Evolutionary conservation across 1,140 invertebrate genomes (phyloP), one percentile per base, ranked within the genome.

Genomic region (Orius laevigatus): DNA sequence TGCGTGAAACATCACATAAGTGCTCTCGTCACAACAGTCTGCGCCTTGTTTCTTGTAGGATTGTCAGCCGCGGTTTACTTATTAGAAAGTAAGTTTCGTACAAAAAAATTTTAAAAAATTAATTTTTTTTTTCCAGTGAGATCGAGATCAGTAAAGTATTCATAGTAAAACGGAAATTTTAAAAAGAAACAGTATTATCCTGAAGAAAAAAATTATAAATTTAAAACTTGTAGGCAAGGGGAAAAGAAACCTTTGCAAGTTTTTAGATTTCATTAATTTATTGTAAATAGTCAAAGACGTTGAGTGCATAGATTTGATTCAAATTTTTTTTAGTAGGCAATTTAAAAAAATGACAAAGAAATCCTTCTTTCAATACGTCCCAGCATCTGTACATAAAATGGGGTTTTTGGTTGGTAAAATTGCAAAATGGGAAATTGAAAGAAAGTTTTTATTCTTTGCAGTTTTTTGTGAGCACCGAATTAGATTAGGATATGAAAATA

Each of bases 1-100:
- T 84, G 81, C 63, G 56, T 54, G 34, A 53, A 50, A 42, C 77
- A 84, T 57, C 79, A 83, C 60, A 73, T 85, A 45, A 82, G 80
- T 18, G 76, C 84, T 14, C 70, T 86, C 19, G 79, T 85, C 42
- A 70, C 81, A 56, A 78, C 79, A 34, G 84, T 84, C 75, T 82
- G 78, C 48, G 72, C 78, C 49, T 63, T 84, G 34, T 82, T 86
- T 59, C 74, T 81, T 52, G 68, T 84, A 53, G 81, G 80, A 51
- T 76, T 86, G 55, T 65, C 84, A 34, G 73, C 72, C 9, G 83
- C 79, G 53, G 76, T 86, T 45, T 65, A 70, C 48, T 69, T 65
- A 48, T 69, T 72, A 60, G 69, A 73, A 55, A 65, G 70, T 73
- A 55, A 69, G 68, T 64, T 31, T 14, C 10, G 36, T 38, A 18